Evolutionary conservation across 2,113 vertebrate genomes (phyloP).

Genomic region (Apus apus): DNA sequence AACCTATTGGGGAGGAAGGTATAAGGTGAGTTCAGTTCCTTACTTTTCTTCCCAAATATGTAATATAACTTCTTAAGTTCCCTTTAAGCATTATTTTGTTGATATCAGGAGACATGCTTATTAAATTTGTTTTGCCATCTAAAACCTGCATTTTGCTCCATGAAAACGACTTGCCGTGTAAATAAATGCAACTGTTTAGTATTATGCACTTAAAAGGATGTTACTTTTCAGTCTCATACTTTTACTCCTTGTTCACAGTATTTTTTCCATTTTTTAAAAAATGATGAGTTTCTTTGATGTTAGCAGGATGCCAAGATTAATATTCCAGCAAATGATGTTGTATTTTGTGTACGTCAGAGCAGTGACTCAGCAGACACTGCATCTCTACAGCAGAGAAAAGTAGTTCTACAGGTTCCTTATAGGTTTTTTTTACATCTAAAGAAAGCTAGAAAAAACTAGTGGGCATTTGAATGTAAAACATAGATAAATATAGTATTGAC

Average conservation of each 20-base stretch:
- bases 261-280: neutral
- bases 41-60: neutral
- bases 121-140: neutral
- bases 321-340: neutral
- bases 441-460: neutral
- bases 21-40: neutral
- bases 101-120: neutral
- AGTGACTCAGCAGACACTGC: conserved; percentile 17
- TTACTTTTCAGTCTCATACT: neutral
- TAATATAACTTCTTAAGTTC: neutral
- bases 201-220: neutral
- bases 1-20: neutral
- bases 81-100: neutral
- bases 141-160: neutral
- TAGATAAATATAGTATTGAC: neutral
- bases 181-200: neutral
- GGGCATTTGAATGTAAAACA: neutral
- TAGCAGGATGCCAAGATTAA: neutral
- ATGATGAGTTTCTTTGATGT: neutral
- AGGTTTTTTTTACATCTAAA: neutral
- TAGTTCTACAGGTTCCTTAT: neutral
- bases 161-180: neutral
- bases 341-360: neutral
- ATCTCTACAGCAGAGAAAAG: neutral
- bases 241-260: neutral